Conservation (phyloP, 2,797 vertebrate species). For the Microcaecilia unicolor region DNA sequence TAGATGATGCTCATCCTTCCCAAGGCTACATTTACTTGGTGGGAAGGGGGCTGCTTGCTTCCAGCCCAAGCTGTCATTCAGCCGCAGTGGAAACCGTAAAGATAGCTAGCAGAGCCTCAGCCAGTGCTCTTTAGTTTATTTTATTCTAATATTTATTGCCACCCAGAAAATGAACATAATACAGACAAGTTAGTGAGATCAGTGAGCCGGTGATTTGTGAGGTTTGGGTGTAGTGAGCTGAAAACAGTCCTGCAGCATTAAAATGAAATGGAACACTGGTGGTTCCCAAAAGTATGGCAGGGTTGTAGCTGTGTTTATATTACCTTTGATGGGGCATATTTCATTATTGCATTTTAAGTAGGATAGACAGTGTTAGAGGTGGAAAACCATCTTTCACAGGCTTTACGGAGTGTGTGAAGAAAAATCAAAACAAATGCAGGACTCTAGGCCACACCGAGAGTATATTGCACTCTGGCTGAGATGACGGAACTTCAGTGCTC, state of each 20-base stretch:
- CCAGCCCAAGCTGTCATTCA: slow-evolving; percentile 70
- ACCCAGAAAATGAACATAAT: slow-evolving; percentile 69
- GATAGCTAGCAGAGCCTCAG: slow-evolving; percentile 67
- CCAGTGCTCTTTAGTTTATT: slow-evolving; percentile 64
- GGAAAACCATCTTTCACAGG: too few species aligned
- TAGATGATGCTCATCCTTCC: slow-evolving; percentile 66
- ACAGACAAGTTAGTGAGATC: slow-evolving; percentile 53
- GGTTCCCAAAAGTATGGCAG: slow-evolving; percentile 43
- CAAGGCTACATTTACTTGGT: slow-evolving; percentile 74
- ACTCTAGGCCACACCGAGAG: too few species aligned
- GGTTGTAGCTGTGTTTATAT: slow-evolving; percentile 30
- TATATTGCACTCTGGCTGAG: too few species aligned
- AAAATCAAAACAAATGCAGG: background rate
- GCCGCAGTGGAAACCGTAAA: slow-evolving; percentile 65
- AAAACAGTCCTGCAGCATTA: slow-evolving; percentile 41
- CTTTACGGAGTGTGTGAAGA: background rate
- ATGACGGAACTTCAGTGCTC: too few species aligned
- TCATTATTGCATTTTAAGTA: slow-evolving; percentile 26
- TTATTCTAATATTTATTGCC: slow-evolving; percentile 79
- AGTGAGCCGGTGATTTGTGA: slow-evolving; percentile 46
- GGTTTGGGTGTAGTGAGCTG: slow-evolving; percentile 42
- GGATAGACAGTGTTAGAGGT: too few species aligned
- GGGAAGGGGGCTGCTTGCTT: slow-evolving; percentile 52
- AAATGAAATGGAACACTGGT: slow-evolving; percentile 38
- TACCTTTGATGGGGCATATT: slow-evolving; percentile 31